Conservation (phyloP, 2,113 vertebrate species). For the Lampris megalopsis region DNA sequence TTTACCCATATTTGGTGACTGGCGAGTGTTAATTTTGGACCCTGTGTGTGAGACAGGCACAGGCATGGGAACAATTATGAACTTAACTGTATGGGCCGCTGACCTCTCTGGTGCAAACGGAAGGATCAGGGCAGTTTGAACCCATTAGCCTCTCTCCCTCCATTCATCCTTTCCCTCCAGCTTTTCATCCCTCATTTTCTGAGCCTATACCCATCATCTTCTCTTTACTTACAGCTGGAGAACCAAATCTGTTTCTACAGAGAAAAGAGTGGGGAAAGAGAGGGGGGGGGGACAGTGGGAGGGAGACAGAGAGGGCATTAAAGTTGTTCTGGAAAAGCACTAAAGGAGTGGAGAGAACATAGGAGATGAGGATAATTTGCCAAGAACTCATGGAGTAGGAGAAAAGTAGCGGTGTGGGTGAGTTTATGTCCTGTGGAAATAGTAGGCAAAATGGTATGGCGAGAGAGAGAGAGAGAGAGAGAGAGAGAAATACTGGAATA, state of each 20-base stretch:
- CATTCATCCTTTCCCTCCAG: background rate
- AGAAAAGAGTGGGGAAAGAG: background rate
- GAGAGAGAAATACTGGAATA: too few relatives aligned
- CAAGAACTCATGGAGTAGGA: background rate
- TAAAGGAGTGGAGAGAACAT: background rate
- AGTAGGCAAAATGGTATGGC: background rate
- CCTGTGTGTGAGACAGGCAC: background rate
- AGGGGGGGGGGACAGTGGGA: background rate
- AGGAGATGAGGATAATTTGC: background rate
- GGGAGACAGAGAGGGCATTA: background rate
- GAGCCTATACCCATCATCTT: too few relatives aligned
- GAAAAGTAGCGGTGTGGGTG: background rate
- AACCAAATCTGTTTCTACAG: background rate
- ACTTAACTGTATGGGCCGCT: constrained; percentile 27
- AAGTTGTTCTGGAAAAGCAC: background rate
- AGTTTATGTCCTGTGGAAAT: constrained; percentile 1
- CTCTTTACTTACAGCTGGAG: background rate
- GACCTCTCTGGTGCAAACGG: constrained; percentile 45
- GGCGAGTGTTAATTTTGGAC: too few relatives aligned
- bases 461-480: background rate
- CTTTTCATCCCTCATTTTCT: background rate
- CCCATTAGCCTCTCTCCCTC: constrained; percentile 25
- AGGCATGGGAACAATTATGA: constrained; percentile 50
- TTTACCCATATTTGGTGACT: too few relatives aligned
- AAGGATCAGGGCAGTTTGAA: constrained; percentile 46